Base-by-base conservation (phyloP, 2,113 vertebrate genomes). In the Chaetodon auriga region DNA sequence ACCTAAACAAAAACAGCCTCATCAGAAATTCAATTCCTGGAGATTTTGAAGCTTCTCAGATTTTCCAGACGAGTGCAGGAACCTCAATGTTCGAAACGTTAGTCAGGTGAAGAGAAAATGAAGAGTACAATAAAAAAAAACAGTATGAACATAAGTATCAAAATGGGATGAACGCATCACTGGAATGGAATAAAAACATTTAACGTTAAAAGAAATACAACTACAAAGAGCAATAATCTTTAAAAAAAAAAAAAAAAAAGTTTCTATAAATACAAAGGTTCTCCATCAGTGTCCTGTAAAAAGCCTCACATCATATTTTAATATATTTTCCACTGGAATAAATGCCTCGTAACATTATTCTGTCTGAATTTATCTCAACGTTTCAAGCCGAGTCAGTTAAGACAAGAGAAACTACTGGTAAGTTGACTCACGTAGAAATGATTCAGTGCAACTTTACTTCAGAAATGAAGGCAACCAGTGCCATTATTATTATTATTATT, bases 391-490 rank as follows among this genome's bases (percentile, higher is more conserved):
- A 74, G 57, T 78, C 54, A 54, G 70, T 53, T 58, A 45, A 73
- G 55, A 70, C 43, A 41, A 71, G 41, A 75, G 68, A 84, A 62
- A 73, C 75, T 75, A 78, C 43, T 43, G 63, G 3, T 61, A 62
- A 48, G 51, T 61, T 72, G 74, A 83, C 76, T 80, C 38, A 12
- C 54, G 71, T 60, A 79, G 63, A 72, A 80, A 81, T 78, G 77
- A 90, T 84, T 93, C 93, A 94, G 93, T 94, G 93, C 93, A 94
- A 85, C 74, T 87, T 90, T 86, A 83, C 79, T 87, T 92, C 78
- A 85, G 75, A 80, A 46, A 82, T 41, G 15, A 66, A 72, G 80
- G 83, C 92, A 81, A 51, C 91, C 91, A 85, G 91, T 90, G 80
- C 87, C 86, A 38, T 54, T 51, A 41, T 54, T 1, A 48, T 41